These are phyloP conservation scores for Bemisia tabaci DNA, from an alignment of 1,140 invertebrate genomes.

Conservation along the genomic window DNA sequence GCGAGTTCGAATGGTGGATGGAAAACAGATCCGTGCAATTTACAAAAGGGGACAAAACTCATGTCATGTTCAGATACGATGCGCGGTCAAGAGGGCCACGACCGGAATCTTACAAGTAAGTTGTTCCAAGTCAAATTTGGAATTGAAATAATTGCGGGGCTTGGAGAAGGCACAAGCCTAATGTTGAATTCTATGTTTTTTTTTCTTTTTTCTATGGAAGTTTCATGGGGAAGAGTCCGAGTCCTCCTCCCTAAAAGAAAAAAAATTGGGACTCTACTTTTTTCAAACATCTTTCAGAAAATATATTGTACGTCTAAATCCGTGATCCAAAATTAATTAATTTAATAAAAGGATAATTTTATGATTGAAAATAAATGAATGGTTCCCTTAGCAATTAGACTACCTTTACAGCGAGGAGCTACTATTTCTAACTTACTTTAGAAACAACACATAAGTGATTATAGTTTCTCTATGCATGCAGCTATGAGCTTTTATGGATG, in stretches of 20 bases:
- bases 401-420: too few species aligned
- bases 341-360: too few species aligned
- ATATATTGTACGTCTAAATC: too few species aligned
- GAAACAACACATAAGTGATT: neutral
- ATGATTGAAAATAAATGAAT: too few species aligned
- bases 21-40: slow-evolving; percentile 34
- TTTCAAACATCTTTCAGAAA: too few species aligned
- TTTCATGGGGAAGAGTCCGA: neutral
- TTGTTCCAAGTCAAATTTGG: neutral
- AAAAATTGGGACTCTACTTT: too few species aligned
- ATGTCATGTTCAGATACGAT: slow-evolving; percentile 43
- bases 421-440: neutral
- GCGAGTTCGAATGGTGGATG: slow-evolving; percentile 53
- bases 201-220: neutral
- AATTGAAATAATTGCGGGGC: neutral
- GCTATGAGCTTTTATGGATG: neutral
- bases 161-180: neutral
- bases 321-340: too few species aligned
- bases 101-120: slow-evolving; percentile 61
- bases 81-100: slow-evolving; percentile 44
- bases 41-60: slow-evolving; percentile 36
- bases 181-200: neutral
- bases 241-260: neutral
- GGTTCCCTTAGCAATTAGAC: too few species aligned
- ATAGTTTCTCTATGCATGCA: neutral